Percentiles rank a stretch among this genome's conserved stretches.
phyloP scores from a whole-genome alignment of 1,140 invertebrate species.

The Halictus rubicundus region DNA sequence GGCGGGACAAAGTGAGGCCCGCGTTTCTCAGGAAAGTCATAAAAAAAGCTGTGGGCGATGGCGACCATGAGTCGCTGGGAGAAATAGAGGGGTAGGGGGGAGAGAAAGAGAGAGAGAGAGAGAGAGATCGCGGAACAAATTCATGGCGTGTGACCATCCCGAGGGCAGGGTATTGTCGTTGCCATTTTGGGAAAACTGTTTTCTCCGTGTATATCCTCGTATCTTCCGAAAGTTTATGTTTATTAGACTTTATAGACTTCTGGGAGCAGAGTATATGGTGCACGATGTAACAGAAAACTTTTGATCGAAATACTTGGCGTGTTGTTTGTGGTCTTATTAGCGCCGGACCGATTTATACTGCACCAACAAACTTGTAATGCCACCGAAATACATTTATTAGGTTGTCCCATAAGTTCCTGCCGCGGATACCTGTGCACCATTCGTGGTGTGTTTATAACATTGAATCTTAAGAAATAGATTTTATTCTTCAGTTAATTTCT shows the following conservation, averaged over 20 bases:
- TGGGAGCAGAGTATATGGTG: background rate
- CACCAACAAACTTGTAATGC: too few relatives aligned
- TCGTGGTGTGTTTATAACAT: too few relatives aligned
- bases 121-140: background rate
- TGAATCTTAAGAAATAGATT: too few relatives aligned
- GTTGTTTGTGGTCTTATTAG: background rate
- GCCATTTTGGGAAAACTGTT: slow-evolving; percentile 2
- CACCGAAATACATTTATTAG: too few relatives aligned
- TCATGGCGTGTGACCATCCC: background rate
- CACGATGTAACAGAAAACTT: background rate
- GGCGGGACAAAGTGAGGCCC: background rate
- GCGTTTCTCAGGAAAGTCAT: background rate
- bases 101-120: too few relatives aligned
- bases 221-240: background rate
- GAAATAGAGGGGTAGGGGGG: too few relatives aligned
- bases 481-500: too few relatives aligned
- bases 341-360: too few relatives aligned
- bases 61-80: too few relatives aligned
- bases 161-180: slow-evolving; percentile 1
- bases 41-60: background rate
- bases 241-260: background rate
- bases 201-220: background rate
- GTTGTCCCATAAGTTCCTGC: too few relatives aligned
- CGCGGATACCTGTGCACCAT: too few relatives aligned
- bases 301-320: background rate